A percentile compares a stretch with the other conserved stretches of the same genome.
phyloP scores from a whole-genome alignment of 2,113 vertebrate species.

The Melanerpes aurifrons region DNA sequence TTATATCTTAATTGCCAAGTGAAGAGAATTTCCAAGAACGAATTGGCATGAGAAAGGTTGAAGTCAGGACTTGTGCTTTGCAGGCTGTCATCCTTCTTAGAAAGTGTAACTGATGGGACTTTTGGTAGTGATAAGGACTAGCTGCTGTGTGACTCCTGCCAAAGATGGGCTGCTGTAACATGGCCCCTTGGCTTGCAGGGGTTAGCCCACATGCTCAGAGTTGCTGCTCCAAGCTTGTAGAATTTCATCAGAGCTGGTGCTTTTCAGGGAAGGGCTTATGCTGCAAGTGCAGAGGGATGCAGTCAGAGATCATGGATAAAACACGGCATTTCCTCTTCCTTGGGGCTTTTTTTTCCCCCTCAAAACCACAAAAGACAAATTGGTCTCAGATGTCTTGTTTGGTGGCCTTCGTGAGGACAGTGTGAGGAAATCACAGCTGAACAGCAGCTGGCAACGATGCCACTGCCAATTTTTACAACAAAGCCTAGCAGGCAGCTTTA shows the following conservation, averaged over 20 bases:
- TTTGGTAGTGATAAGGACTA: not conserved
- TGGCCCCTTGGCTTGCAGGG: not conserved
- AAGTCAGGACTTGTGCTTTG: not conserved
- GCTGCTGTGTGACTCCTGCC: not conserved
- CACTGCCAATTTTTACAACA: not conserved
- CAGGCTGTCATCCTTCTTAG: not conserved
- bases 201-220: not conserved
- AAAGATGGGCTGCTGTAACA: not conserved
- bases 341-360: not conserved
- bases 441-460: not conserved
- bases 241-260: not conserved
- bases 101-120: not conserved
- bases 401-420: not conserved
- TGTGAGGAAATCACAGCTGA: conserved; percentile 29
- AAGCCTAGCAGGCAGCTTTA: not conserved
- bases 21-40: not conserved
- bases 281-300: not conserved
- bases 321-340: not conserved
- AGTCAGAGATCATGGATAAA: not conserved
- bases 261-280: conserved; percentile 5
- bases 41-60: not conserved
- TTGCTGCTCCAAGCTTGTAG: not conserved
- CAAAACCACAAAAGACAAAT: not conserved
- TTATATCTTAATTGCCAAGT: not conserved
- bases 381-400: conserved; percentile 42